A percentile compares a stretch with the other conserved stretches of the same genome.
phyloP scores from a whole-genome alignment of 2,113 vertebrate species.

The Tupaia chinensis region DNA sequence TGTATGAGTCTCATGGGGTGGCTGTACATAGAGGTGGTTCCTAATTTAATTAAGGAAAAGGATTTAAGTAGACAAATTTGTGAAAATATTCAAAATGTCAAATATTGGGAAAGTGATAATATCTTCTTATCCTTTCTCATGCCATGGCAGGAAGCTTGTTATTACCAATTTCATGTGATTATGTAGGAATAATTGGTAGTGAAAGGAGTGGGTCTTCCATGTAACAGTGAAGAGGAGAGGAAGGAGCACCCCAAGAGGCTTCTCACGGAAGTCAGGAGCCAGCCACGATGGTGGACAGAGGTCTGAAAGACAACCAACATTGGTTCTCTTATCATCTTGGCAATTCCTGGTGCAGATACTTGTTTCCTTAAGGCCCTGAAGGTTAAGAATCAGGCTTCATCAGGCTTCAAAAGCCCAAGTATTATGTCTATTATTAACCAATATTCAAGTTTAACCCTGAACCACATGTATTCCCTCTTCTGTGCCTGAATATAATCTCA shows the following conservation, averaged over 20 bases:
- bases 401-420: not conserved
- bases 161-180: not conserved
- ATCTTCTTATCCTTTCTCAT: not conserved
- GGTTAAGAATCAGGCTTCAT: not conserved
- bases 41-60: slow-evolving; percentile 27
- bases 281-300: fast-evolving
- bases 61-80: not conserved
- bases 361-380: not conserved
- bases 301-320: not conserved
- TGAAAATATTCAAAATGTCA: not conserved
- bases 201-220: not conserved
- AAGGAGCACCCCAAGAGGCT: not conserved
- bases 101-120: not conserved
- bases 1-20: not conserved
- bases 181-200: fast-evolving
- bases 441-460: not conserved
- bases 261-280: not conserved
- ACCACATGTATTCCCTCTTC: not conserved
- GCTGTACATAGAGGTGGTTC: not conserved
- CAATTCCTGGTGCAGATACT: not conserved
- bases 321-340: not conserved
- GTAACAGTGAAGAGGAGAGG: not conserved
- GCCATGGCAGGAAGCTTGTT: not conserved
- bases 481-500: not conserved
- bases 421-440: not conserved